A percentile compares a stretch with the other conserved stretches of the same genome.
Conservation (phyloP, 2,113 vertebrate species). For the Hylia prasina region DNA sequence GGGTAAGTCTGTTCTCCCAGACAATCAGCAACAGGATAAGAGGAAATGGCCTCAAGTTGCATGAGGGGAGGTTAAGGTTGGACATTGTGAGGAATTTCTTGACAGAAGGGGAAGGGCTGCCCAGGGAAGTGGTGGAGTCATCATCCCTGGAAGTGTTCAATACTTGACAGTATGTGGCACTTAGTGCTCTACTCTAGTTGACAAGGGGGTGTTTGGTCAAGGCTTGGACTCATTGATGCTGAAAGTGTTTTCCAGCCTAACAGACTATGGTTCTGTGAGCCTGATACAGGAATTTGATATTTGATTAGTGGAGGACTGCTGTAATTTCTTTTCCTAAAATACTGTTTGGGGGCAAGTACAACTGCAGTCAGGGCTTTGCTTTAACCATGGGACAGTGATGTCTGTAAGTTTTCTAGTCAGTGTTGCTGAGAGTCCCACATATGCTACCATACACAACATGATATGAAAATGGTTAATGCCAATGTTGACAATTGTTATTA, state of each 20-base stretch:
- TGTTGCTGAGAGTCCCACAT: neutral
- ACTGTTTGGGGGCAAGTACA: neutral
- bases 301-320: neutral
- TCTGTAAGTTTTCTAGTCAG: neutral
- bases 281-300: neutral
- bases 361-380: neutral
- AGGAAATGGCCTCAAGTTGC: neutral
- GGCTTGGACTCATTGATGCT: neutral
- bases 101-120: neutral
- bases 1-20: neutral
- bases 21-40: neutral
- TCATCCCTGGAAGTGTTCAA: neutral
- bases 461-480: neutral
- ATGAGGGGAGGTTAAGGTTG: neutral
- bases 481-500: neutral
- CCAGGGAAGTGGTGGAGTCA: neutral
- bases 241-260: neutral
- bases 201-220: neutral
- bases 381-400: accelerated
- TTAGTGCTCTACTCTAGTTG: neutral
- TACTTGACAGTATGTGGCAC: neutral
- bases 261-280: neutral
- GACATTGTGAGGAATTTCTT: neutral
- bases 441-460: neutral
- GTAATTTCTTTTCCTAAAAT: neutral